Conservation (phyloP, 1,140 invertebrate species). For the Ridgeia piscesae region DNA sequence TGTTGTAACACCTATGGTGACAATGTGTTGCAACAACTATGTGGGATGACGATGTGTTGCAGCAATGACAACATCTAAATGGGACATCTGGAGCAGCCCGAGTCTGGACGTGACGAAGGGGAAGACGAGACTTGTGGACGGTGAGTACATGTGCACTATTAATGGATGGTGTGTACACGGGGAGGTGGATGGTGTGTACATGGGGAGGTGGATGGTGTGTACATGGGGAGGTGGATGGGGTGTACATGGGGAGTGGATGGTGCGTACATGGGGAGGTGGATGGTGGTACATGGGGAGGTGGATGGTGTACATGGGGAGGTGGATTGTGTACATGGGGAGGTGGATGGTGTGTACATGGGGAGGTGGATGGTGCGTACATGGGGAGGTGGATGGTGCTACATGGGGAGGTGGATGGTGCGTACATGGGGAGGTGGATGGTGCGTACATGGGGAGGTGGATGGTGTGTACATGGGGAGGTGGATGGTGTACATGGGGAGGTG, state of each 20-base stretch:
- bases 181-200: background rate
- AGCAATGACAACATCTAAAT: slow-evolving; percentile 86
- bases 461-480: background rate
- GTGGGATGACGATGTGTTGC: background rate
- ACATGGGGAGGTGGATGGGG: background rate
- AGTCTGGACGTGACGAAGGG: slow-evolving; percentile 49
- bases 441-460: background rate
- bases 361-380: background rate
- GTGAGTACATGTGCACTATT: background rate
- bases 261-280: background rate
- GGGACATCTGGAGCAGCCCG: slow-evolving; percentile 72
- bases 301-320: background rate
- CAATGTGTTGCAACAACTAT: too few species aligned
- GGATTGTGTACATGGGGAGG: background rate
- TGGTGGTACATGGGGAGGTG: background rate
- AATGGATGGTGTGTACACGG: background rate
- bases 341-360: background rate
- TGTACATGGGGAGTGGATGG: background rate
- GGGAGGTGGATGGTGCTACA: background rate
- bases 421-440: background rate
- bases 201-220: background rate
- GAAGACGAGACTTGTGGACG: slow-evolving; percentile 18
- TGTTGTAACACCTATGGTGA: too few species aligned
- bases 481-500: background rate
- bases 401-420: background rate